Evolutionary conservation across 2,888 invertebrate genomes (phyloP).

Genomic region (Eristalis tenax): DNA sequence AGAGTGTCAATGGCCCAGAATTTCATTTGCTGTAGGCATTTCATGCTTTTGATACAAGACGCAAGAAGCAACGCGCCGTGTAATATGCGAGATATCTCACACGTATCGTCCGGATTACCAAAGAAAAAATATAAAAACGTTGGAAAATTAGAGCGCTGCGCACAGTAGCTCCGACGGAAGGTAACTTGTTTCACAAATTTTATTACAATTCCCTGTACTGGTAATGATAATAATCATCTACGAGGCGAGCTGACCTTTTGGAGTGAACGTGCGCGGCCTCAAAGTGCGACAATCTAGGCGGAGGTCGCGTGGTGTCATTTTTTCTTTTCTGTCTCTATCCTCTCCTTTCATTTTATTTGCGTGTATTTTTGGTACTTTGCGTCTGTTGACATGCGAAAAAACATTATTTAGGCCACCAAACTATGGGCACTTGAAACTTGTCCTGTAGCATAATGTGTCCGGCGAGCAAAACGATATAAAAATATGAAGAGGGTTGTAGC

Average conservation of each 20-base stretch:
- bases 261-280: constrained; percentile 70
- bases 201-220: constrained; percentile 71
- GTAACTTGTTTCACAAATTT: constrained; percentile 72
- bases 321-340: not conserved
- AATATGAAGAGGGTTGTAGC: constrained; percentile 37
- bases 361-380: constrained; percentile 58
- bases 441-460: constrained; percentile 57
- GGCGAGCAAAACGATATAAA: constrained; percentile 20
- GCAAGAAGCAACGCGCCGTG: constrained; percentile 46
- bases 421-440: constrained; percentile 39
- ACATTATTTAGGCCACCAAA: constrained; percentile 56
- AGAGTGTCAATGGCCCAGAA: constrained; percentile 67
- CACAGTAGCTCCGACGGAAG: constrained; percentile 55
- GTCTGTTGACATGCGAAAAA: constrained; percentile 67
- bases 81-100: constrained; percentile 63
- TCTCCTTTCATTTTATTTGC: constrained; percentile 23
- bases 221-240: constrained; percentile 53
- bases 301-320: constrained; percentile 64
- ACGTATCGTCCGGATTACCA: constrained; percentile 57
- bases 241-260: constrained; percentile 63
- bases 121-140: constrained; percentile 46
- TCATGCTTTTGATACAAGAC: constrained; percentile 24
- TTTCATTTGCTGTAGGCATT: constrained; percentile 49
- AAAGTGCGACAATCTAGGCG: constrained; percentile 72
- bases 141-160: constrained; percentile 52